phyloP scores from a whole-genome alignment of 2,888 invertebrate species.

The Drosophila pseudotakahashii region DNA sequence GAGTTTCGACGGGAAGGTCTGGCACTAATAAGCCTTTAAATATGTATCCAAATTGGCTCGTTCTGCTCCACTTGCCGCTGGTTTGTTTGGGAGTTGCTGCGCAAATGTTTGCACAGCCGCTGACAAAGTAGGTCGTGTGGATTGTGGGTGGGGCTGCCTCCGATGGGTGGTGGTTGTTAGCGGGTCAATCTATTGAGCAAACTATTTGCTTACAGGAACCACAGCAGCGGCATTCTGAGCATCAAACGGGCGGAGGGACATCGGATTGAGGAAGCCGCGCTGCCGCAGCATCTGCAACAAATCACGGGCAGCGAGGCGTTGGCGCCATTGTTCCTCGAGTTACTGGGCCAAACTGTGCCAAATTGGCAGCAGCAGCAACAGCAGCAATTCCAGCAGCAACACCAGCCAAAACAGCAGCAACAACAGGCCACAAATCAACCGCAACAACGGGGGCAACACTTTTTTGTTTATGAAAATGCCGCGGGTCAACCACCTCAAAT shows the following conservation, averaged over 20 bases:
- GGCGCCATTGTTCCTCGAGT: slow-evolving; percentile 67
- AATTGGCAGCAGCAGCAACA: slow-evolving; percentile 50
- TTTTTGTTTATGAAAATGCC: slow-evolving; percentile 66
- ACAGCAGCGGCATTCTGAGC: slow-evolving; percentile 33
- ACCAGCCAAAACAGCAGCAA: slow-evolving; percentile 24
- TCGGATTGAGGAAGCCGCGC: slow-evolving; percentile 52
- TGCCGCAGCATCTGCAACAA: slow-evolving; percentile 53
- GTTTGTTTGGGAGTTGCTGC: slow-evolving; percentile 34
- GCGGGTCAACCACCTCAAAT: slow-evolving; percentile 74
- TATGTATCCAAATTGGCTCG: slow-evolving; percentile 57
- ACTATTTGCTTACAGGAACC: slow-evolving; percentile 49
- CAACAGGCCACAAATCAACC: slow-evolving; percentile 40
- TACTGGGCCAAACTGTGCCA: slow-evolving; percentile 65
- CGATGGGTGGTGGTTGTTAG: slow-evolving; percentile 6
- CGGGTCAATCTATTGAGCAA: slow-evolving; percentile 63
- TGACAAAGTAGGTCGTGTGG: slow-evolving; percentile 65
- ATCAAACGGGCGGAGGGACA: slow-evolving; percentile 50
- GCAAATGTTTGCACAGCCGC: slow-evolving; percentile 68
- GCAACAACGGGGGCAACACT: slow-evolving; percentile 49
- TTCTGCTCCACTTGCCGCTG: slow-evolving; percentile 32
- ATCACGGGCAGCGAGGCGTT: slow-evolving; percentile 48
- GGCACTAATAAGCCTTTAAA: slow-evolving; percentile 19
- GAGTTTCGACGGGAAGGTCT: slow-evolving; percentile 43
- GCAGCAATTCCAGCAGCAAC: slow-evolving; percentile 26
- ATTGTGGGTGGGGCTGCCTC: background rate